Conservation (phyloP, 2,888 invertebrate genomes). For the Diogma glabrata region DNA sequence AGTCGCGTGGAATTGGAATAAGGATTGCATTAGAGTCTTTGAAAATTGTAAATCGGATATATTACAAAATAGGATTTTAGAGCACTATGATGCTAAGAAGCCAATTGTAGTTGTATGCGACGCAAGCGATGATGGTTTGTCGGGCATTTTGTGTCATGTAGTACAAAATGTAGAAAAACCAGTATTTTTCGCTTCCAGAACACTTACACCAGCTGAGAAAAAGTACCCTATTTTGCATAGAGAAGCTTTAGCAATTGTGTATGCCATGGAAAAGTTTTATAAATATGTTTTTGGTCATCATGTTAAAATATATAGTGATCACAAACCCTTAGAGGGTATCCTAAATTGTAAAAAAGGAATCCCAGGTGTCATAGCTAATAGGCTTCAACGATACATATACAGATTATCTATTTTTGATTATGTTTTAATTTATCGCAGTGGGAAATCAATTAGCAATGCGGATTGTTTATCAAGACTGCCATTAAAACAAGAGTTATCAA, state of each 20-base stretch:
- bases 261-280: background rate
- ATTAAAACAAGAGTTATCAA: background rate
- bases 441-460: slow-evolving; percentile 21
- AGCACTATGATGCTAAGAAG: background rate
- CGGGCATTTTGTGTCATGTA: background rate
- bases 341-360: background rate
- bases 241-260: background rate
- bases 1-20: background rate
- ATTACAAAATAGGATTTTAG: background rate
- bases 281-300: background rate
- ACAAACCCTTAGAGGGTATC: background rate
- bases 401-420: slow-evolving; percentile 22
- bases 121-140: background rate
- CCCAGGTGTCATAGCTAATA: background rate
- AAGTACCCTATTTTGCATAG: background rate
- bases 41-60: background rate
- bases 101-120: background rate
- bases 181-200: slow-evolving; percentile 12
- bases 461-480: slow-evolving; percentile 15
- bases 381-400: slow-evolving; percentile 20
- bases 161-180: background rate
- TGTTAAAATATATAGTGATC: background rate
- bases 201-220: background rate
- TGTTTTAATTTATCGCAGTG: slow-evolving; percentile 22
- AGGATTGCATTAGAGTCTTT: background rate